These are phyloP conservation scores for Mesoligia furuncula DNA, from an alignment of 2,888 invertebrate species.

Conservation along the genomic window DNA sequence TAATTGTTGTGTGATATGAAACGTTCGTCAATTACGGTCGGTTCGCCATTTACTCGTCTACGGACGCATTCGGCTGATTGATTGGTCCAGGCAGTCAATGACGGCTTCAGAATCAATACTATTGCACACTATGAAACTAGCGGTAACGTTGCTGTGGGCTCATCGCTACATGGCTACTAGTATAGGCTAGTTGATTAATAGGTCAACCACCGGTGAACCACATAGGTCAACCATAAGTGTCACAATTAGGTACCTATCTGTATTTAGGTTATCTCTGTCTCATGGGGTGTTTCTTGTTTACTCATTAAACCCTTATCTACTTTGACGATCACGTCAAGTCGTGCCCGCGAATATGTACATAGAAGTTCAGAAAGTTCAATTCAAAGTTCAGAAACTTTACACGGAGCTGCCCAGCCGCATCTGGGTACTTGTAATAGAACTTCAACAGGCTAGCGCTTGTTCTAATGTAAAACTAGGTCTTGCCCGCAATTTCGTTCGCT, in stretches of 20 bases:
- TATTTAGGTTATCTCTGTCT: background rate
- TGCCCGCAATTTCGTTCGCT: background rate
- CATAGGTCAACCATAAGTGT: no score
- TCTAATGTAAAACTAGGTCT: conserved; percentile 12
- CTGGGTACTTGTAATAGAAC: conserved; percentile 15
- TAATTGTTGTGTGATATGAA: conserved; percentile 54
- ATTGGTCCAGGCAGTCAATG: conserved; percentile 40
- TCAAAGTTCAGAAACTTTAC: conserved; percentile 33
- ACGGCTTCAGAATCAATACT: conserved; percentile 57
- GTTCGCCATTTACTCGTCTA: conserved; percentile 28
- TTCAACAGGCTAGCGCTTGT: conserved; percentile 1
- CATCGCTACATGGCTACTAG: background rate
- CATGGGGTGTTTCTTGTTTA: background rate
- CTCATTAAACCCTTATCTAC: conserved; percentile 14
- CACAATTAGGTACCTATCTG: background rate
- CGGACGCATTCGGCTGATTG: conserved; percentile 44
- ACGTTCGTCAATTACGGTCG: conserved; percentile 46
- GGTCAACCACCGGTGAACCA: background rate
- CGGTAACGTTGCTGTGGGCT: conserved; percentile 24
- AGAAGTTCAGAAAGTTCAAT: conserved; percentile 38
- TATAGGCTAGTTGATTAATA: background rate
- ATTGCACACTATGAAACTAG: conserved; percentile 15
- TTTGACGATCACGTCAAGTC: conserved; percentile 31
- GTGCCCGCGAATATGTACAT: conserved; percentile 41
- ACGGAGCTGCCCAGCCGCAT: background rate